These are phyloP conservation scores for Drosophila equinoxialis DNA, from an alignment of 1,140 invertebrate genomes.

Conservation along the genomic window DNA sequence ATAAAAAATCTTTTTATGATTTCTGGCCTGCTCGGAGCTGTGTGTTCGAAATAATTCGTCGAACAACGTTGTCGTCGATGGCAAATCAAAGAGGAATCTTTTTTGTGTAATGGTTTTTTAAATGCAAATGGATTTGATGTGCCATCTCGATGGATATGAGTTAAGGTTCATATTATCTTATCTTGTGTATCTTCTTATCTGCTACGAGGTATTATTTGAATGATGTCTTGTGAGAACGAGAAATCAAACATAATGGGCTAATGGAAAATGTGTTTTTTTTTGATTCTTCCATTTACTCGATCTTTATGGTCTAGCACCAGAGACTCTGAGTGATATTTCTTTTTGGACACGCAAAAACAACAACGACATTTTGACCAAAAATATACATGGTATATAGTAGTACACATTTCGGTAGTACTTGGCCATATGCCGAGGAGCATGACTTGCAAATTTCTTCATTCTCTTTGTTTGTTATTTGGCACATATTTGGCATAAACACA, in stretches of 20 bases:
- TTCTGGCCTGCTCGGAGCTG: constrained; percentile 11
- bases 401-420: constrained; percentile 38
- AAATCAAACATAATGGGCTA: background rate
- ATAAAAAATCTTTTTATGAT: constrained; percentile 43
- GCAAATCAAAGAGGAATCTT: background rate
- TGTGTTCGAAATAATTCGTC: background rate
- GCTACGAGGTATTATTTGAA: background rate
- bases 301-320: constrained; percentile 18
- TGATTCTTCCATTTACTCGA: constrained; percentile 33
- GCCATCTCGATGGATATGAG: background rate
- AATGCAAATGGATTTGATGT: background rate
- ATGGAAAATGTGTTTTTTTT: background rate
- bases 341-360: constrained; percentile 36
- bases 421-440: constrained; percentile 74
- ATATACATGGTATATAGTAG: constrained; percentile 37
- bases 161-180: background rate
- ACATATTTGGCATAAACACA: constrained; percentile 55
- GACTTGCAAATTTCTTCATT: constrained; percentile 46
- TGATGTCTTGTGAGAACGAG: background rate
- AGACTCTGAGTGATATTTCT: constrained; percentile 30
- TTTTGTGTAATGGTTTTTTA: too few relatives aligned
- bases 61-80: background rate
- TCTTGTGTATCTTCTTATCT: background rate
- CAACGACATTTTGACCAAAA: constrained; percentile 22
- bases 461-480: constrained; percentile 69